Conservation (phyloP, 2,797 vertebrate genomes). For the Atherinosoma microstoma region DNA sequence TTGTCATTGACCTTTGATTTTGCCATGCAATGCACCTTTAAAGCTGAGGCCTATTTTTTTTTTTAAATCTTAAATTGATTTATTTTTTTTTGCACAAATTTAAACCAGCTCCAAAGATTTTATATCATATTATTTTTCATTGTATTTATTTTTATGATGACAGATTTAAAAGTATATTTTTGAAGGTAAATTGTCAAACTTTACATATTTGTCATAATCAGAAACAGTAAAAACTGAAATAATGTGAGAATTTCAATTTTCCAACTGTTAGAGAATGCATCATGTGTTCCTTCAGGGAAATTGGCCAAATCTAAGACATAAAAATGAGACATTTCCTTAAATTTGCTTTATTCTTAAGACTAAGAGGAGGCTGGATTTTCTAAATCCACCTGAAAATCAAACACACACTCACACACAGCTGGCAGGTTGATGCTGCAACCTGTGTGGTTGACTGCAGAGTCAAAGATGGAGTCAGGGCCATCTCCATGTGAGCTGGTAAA, state of each 20-base stretch:
- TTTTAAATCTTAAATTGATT: too few relatives aligned
- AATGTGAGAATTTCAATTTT: neutral
- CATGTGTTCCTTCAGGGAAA: neutral
- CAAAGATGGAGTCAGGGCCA: conserved; percentile 23
- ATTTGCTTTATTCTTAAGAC: neutral
- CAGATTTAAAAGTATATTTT: neutral
- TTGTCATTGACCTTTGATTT: neutral
- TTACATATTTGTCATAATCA: neutral
- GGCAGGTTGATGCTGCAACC: neutral
- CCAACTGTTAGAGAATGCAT: neutral
- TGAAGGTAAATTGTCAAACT: neutral
- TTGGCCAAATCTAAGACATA: neutral
- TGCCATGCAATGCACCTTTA: neutral
- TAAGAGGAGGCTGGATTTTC: neutral
- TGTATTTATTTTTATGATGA: neutral
- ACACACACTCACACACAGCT: conserved; percentile 4
- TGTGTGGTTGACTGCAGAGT: conserved; percentile 8
- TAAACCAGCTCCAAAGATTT: neutral
- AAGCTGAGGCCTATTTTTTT: neutral
- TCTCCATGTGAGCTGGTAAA: conserved; percentile 11
- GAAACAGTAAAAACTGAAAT: neutral
- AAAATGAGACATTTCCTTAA: neutral
- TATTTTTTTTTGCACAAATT: neutral
- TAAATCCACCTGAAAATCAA: conserved; percentile 5
- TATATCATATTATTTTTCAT: neutral